Base-by-base conservation (phyloP, 1,140 invertebrate genomes). In the Drosophila equinoxialis region DNA sequence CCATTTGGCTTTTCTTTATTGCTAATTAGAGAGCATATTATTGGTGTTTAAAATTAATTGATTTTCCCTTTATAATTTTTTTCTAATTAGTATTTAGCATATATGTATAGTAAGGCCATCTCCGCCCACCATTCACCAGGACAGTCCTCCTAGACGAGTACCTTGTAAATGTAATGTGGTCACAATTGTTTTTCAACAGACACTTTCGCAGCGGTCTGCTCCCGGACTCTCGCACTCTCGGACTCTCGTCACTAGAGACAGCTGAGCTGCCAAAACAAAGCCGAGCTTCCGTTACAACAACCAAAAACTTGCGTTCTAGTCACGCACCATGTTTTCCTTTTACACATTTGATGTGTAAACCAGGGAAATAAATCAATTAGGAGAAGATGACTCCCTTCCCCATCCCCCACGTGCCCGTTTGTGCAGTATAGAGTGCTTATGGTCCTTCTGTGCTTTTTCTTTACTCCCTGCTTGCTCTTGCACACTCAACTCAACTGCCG, bases 401-500 rank as follows among this genome's bases (percentile, higher is more conserved):
- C 14, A 8, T 8, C 8, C 45, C 17, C 8, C 4, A 7, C 8
- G 7, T 5, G 17, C 5, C 26, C 2, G 26, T 17, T 17, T 17
- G 17, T 0, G 17, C 17, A 30, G 5, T 23, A 1, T 23, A 30
- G 30, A 30, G 30, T 30, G 30, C 42, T 11, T 11, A 10, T 23
- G 8, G 1, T 23, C 10, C 45, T 20, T 17, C 45, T 51, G 1
- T 61, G 48, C 54, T 39, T 45, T 45, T 41, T 61, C 13, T 54
- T 14, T 33, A 8, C 8, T 57, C 30, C 35, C 39, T 59, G 35
- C 11, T 39, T 0, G 11, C 57, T 59, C 11, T 30, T 30, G 30
- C 1, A 14, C 17, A 71, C 65, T 60, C 66, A 51, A 73, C 37
- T 39, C 37, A 79, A 77, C n/a, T 79, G 87, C 79, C 87, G 87